Percentiles rank a stretch among this genome's conserved stretches.
These are phyloP conservation scores for Agonum fuliginosum DNA, from an alignment of 2,888 invertebrate species.

Conservation along the genomic window DNA sequence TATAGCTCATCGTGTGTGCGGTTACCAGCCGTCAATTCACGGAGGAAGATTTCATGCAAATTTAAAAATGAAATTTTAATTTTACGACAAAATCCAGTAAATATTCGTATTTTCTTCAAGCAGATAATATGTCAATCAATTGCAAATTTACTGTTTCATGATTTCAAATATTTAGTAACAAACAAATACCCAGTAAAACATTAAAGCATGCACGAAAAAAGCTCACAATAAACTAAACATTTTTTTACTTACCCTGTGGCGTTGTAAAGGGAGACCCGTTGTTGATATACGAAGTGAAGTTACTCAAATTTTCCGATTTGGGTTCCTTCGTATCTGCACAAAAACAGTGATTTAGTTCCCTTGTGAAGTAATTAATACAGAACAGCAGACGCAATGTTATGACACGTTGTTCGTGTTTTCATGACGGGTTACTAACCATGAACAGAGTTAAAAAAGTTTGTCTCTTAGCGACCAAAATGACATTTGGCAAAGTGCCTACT, in stretches of 20 bases:
- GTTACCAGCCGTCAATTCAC: too few relatives aligned
- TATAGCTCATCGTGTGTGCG: too few relatives aligned
- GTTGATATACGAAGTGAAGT: slow-evolving; percentile 38
- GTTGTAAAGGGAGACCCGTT: slow-evolving; percentile 35
- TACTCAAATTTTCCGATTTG: background rate
- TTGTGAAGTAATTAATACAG: too few relatives aligned
- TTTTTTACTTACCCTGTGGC: slow-evolving; percentile 43
- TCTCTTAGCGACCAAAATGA: slow-evolving; percentile 21
- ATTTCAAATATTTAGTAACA: too few relatives aligned
- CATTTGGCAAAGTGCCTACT: slow-evolving; percentile 40
- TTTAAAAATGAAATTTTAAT: too few relatives aligned
- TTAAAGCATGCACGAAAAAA: slow-evolving; percentile 11
- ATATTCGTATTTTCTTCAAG: background rate
- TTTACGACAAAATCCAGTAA: background rate
- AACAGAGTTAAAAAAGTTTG: slow-evolving; percentile 34
- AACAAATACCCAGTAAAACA: too few relatives aligned
- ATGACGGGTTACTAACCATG: slow-evolving; percentile 40
- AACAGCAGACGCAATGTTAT: slow-evolving; percentile 21
- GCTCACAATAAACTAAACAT: slow-evolving; percentile 11
- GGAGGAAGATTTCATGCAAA: too few relatives aligned
- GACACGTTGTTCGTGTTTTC: slow-evolving; percentile 33
- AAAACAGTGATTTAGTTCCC: background rate
- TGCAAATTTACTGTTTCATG: too few relatives aligned
- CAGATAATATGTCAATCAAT: too few relatives aligned
- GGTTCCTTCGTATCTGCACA: slow-evolving; percentile 11